Conservation (phyloP, 1,140 invertebrate species). For the Coptotermes formosanus region DNA sequence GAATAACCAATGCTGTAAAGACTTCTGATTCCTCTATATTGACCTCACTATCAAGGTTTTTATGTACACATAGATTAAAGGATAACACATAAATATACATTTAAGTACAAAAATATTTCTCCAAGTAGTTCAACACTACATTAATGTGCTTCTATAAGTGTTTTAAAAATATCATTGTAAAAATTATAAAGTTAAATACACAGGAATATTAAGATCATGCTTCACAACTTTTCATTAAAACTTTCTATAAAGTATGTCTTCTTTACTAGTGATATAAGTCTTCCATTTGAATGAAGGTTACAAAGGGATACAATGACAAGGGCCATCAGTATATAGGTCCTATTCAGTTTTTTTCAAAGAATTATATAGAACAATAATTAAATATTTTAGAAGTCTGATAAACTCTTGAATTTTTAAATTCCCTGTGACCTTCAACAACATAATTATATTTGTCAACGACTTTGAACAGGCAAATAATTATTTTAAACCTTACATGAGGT, state of each 20-base stretch:
- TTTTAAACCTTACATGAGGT: background rate
- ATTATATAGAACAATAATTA: background rate
- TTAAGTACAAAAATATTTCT: constrained; percentile 20
- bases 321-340: background rate
- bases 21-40: constrained; percentile 16
- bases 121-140: constrained; percentile 11
- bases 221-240: background rate
- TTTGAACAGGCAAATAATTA: background rate
- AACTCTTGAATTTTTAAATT: constrained; percentile 8
- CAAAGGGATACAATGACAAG: background rate
- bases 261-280: background rate
- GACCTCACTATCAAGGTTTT: background rate
- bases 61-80: constrained; percentile 7
- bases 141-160: constrained; percentile 19
- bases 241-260: background rate
- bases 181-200: constrained; percentile 10
- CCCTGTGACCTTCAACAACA: constrained; percentile 15
- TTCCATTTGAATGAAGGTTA: background rate
- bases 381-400: background rate
- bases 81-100: constrained; percentile 12
- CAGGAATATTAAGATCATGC: background rate
- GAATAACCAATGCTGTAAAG: background rate
- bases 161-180: constrained; percentile 17
- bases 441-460: background rate
- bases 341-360: background rate